Base-by-base conservation (phyloP, 2,888 invertebrate species). In the Nymphalis c-album region DNA sequence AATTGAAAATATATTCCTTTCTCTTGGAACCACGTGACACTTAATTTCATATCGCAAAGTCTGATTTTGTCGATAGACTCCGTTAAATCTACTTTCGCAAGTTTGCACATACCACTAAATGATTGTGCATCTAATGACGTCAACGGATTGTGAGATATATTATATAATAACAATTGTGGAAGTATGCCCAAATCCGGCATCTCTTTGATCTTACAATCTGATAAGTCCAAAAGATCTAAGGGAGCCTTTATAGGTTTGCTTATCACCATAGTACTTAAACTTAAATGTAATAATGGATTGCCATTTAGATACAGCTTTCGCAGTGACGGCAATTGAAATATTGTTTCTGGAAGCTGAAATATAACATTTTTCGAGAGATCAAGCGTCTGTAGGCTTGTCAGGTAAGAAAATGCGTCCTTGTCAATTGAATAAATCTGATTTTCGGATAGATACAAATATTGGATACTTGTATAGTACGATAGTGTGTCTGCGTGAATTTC, bases 141-240 rank as follows among this genome's bases (percentile, higher is more conserved):
- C 59, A 96, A 85, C 0, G 88, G 85, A 80, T 95, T 95, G 59
- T 85, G 79, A 0, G 95, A 95, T 53, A 95, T 91, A 77, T 96
- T 95, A 67, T 95, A 92, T 60, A 93, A 85, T 64, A 84, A 77
- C 47, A 96, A 78, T 59, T 93, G 92, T 17, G 95, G 94, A 20
- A 95, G 76, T 45, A 88, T 83, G 2, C 95, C 95, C 80, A 95
- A 88, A 74, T 93, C 83, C 1, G 95, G 95, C 51, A 96, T 81
- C 66, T 88, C 85, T 18, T 84, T 85, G 47, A 96, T 84, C 63
- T 91, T 89, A 76, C 95, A 95, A 64, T 93, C 88, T 20, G 95
- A 94, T 47, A 95, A 79, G 73, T 95, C 94, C 8, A 95, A 78
- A 70, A 93, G 90, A 72, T 93, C 90, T 60, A 95, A 75, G 0